A percentile compares a stretch with the other conserved stretches of the same genome.
Conservation (phyloP, 2,888 invertebrate species). For the Ochlodes sylvanus region DNA sequence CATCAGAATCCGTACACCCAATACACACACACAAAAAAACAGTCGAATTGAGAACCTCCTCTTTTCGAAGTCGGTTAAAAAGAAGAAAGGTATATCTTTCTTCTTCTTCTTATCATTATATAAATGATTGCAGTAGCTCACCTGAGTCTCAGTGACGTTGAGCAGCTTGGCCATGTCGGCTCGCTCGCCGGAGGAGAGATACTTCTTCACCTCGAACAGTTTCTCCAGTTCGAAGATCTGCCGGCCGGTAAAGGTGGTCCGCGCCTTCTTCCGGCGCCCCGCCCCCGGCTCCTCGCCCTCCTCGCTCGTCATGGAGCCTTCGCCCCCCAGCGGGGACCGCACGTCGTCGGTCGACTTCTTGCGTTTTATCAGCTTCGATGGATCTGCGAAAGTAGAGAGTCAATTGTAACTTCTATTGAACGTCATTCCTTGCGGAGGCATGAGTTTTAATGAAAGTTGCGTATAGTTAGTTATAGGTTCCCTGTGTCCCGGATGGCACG, state of each 20-base stretch:
- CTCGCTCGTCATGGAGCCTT: slow-evolving; percentile 76
- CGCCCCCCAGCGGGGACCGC: slow-evolving; percentile 72
- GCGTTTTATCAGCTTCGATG: slow-evolving; percentile 72
- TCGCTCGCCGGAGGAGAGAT: slow-evolving; percentile 96
- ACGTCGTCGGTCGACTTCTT: slow-evolving; percentile 80
- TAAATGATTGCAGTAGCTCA: slow-evolving; percentile 68
- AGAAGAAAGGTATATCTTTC: no score
- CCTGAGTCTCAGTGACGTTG: slow-evolving; percentile 98
- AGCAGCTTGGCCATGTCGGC: slow-evolving; percentile 97
- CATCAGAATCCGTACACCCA: no score
- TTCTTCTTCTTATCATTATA: no score
- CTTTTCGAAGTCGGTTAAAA: no score
- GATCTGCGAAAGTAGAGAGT: slow-evolving; percentile 55
- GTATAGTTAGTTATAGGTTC: no score
- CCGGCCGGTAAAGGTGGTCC: slow-evolving; percentile 97
- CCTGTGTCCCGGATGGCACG: no score
- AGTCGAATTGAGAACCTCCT: no score
- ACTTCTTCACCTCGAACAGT: slow-evolving; percentile 98
- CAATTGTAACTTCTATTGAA: no score
- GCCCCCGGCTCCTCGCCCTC: slow-evolving; percentile 84
- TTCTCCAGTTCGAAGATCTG: slow-evolving; percentile 99
- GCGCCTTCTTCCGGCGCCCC: slow-evolving; percentile 93
- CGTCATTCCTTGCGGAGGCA: no score
- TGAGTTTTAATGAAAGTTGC: no score
- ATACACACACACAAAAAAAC: no score